A percentile compares a stretch with the other conserved stretches of the same genome.
Evolutionary conservation across 2,113 vertebrate genomes (phyloP).

Genomic region (Aepyceros melampus): DNA sequence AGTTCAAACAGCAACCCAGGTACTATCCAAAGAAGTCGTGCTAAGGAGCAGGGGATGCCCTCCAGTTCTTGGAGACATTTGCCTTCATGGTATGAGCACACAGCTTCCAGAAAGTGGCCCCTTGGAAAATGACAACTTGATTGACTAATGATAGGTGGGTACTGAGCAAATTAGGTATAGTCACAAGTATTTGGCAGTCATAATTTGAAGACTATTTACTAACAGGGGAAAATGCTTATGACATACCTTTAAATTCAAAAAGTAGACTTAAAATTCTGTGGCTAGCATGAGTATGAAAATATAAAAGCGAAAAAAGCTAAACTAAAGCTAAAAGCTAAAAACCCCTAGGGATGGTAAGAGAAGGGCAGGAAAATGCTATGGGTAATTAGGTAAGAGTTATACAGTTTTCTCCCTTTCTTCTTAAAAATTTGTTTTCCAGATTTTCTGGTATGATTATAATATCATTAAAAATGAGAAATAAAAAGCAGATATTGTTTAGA

Average conservation of each 20-base stretch:
- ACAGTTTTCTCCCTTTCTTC: not conserved
- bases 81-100: not conserved
- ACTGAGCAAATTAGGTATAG: not conserved
- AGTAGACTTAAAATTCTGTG: not conserved
- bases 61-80: not conserved
- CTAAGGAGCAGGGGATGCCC: not conserved
- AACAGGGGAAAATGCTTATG: not conserved
- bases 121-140: not conserved
- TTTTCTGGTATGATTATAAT: not conserved
- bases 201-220: not conserved
- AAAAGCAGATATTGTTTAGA: not conserved
- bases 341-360: not conserved
- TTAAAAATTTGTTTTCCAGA: not conserved
- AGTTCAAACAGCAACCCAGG: not conserved
- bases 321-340: not conserved
- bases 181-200: not conserved
- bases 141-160: not conserved
- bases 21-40: not conserved
- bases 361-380: not conserved
- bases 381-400: not conserved
- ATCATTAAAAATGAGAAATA: not conserved
- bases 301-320: not conserved
- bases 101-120: not conserved
- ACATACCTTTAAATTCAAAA: not conserved
- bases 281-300: not conserved